Evolutionary conservation across 2,888 invertebrate genomes (phyloP).

Genomic region (Ornithoptera priamus): DNA sequence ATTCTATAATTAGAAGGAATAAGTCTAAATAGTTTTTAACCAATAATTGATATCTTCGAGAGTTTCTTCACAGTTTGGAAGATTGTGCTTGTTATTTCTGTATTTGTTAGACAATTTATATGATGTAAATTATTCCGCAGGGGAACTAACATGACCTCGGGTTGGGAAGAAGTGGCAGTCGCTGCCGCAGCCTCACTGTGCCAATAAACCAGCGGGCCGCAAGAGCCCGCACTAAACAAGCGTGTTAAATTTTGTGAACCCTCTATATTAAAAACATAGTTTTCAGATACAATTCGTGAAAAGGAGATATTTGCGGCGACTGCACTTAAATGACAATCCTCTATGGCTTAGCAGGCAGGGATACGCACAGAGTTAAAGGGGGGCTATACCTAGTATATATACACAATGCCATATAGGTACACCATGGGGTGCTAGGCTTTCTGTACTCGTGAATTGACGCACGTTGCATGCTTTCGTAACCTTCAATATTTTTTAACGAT

Average conservation of each 20-base stretch:
- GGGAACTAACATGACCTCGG: conserved; percentile 75
- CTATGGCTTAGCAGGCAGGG: conserved; percentile 33
- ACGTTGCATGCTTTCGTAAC: conserved; percentile 55
- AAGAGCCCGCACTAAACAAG: conserved; percentile 17
- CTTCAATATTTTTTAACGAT: conserved; percentile 41
- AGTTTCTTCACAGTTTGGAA: too few species aligned
- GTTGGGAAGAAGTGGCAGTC: conserved; percentile 73
- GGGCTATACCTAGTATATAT: conserved; percentile 31
- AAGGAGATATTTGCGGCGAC: conserved; percentile 38
- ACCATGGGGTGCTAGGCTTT: conserved; percentile 48
- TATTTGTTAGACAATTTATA: too few species aligned
- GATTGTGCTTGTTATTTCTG: too few species aligned
- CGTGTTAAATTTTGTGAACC: conserved; percentile 5
- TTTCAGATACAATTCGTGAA: conserved; percentile 32
- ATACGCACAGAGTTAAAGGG: conserved; percentile 34
- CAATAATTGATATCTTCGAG: too few species aligned
- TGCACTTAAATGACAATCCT: conserved; percentile 40
- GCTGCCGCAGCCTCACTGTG: conserved; percentile 44
- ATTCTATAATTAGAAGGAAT: too few species aligned
- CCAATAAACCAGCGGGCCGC: conserved; percentile 30
- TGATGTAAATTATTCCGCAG: conserved; percentile 41
- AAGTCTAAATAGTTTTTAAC: too few species aligned
- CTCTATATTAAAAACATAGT: conserved; percentile 8
- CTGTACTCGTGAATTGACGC: conserved; percentile 43
- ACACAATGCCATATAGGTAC: conserved; percentile 26